Evolutionary conservation across 2,888 invertebrate genomes (phyloP), one percentile per base, ranked within the genome.

Genomic region (Linnaemya vulpina): DNA sequence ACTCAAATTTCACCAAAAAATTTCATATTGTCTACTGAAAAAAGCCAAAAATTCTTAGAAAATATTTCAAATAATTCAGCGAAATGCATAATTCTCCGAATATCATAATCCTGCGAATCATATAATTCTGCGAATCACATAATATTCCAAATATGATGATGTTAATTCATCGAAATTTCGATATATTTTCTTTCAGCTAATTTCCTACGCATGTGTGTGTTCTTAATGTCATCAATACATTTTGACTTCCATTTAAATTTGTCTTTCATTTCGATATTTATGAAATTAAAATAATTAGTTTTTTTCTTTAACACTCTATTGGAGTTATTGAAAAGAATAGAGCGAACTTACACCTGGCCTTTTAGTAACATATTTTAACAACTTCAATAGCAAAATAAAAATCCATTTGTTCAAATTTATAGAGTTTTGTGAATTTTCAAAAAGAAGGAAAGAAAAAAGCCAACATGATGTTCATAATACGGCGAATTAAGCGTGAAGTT

Each of bases 401-500:
- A 71, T 71, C 63, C 71, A 82, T 85, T 81, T 84, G 84, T 71
- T 55, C 17, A 51, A 78, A 74, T 62, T 53, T 40, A 30, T 15
- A 11, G 40, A 70, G 35, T 76, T 67, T 58, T 51, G 22, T 25
- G 22, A 68, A 63, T 68, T 71, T 62, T 67, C 35, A 70, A 51
- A n/a, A n/a, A n/a, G n/a, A n/a, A n/a, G n/a, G n/a, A n/a, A 77
- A 68, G 60, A 38, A 70, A 67, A 70, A 75, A 60, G 53, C 67
- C 77, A 84, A 74, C 71, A 84, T 74, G 75, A 81, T 82, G 74
- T 40, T 82, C 74, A 77, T 78, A 81, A 86, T 89, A 87, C 88
- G 88, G 87, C 86, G 89, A 89, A 91, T 91, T 91, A 90, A 90
- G 90, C 90, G 90, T 90, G 90, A 90, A 90, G 90, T 90, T 91